A percentile compares a stretch with the other conserved stretches of the same genome.
Evolutionary conservation across 1,140 invertebrate species (phyloP).

Genomic region (Augochlora pura): DNA sequence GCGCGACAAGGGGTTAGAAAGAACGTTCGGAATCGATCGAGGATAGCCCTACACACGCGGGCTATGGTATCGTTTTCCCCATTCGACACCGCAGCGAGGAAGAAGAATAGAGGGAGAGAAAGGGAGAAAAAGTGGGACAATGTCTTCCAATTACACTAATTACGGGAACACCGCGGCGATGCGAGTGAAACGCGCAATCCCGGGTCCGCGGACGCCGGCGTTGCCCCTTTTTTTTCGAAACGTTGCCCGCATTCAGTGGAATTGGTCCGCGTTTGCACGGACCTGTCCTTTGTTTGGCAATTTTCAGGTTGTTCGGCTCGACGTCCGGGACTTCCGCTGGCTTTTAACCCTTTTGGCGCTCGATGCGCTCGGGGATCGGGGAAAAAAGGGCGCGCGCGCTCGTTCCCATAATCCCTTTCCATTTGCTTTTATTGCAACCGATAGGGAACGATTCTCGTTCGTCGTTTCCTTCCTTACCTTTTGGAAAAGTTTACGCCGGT

Average conservation of each 20-base stretch:
- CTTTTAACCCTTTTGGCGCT: not conserved
- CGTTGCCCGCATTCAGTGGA: not conserved
- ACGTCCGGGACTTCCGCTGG: not conserved
- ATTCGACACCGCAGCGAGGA: no score
- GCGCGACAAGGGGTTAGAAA: no score
- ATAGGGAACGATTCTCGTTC: no score
- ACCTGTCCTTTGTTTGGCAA: not conserved
- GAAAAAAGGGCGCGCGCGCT: no score
- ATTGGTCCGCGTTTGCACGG: not conserved
- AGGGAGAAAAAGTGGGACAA: not conserved
- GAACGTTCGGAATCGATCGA: no score
- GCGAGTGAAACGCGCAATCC: not conserved
- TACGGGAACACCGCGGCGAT: not conserved
- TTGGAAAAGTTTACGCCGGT: no score
- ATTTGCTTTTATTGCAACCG: no score
- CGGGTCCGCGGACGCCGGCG: not conserved
- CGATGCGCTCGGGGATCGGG: no score
- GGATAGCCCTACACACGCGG: not conserved
- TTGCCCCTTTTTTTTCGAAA: not conserved
- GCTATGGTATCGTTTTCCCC: constrained; percentile 13
- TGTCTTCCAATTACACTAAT: constrained; percentile 4
- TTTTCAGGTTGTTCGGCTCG: not conserved
- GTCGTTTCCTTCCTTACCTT: no score
- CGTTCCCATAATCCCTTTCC: no score
- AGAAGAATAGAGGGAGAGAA: no score